Evolutionary conservation across 2,113 vertebrate species (phyloP).

Genomic region (Sander lucioperca): DNA sequence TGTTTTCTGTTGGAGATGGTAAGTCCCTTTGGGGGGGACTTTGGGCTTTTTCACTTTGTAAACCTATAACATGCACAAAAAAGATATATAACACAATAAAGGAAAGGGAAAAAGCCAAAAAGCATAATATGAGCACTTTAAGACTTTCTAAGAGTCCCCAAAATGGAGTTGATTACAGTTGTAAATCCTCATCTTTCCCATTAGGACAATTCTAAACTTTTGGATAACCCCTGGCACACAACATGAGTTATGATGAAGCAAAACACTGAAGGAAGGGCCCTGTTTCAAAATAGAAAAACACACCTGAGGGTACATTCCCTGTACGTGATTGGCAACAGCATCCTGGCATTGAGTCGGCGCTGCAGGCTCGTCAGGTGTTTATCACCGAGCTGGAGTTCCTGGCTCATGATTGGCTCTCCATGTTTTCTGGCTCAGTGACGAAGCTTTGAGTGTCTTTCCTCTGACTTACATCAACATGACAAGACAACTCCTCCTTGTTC

Average conservation of each 20-base stretch:
- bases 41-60: too few relatives aligned
- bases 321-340: slow-evolving; percentile 52
- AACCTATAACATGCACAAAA: too few relatives aligned
- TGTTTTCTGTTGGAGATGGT: too few relatives aligned
- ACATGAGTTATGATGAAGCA: slow-evolving; percentile 5
- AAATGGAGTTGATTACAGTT: neutral
- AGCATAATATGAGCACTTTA: too few relatives aligned
- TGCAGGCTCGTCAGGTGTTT: slow-evolving; percentile 43
- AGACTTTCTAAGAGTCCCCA: neutral
- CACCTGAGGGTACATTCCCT: slow-evolving; percentile 53
- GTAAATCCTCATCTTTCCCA: neutral
- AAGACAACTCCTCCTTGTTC: neutral
- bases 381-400: neutral
- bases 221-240: neutral
- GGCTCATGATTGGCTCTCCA: slow-evolving; percentile 25
- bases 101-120: too few relatives aligned
- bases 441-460: slow-evolving; percentile 41
- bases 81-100: too few relatives aligned
- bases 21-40: too few relatives aligned
- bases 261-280: slow-evolving; percentile 1
- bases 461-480: slow-evolving; percentile 43
- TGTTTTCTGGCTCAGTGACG: slow-evolving; percentile 12
- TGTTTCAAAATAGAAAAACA: slow-evolving; percentile 56
- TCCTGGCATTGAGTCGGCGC: slow-evolving; percentile 48
- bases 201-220: slow-evolving; percentile 1